Base-by-base conservation (phyloP, 2,797 vertebrate species). In the Falco naumanni region DNA sequence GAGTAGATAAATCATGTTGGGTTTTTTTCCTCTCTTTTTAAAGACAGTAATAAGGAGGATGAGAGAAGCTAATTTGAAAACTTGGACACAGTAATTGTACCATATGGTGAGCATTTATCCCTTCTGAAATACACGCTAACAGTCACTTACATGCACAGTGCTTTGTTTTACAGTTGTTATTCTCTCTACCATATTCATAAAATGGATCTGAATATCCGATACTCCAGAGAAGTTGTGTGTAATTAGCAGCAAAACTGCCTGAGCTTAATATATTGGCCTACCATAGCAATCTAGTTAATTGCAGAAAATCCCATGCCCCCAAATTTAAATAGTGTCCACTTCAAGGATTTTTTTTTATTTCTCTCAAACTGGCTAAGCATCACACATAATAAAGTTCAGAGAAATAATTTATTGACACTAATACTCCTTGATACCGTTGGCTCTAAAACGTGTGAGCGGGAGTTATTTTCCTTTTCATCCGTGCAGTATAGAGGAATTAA, bases 91-190 rank as follows among this genome's bases (percentile, higher is more conserved):
- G 98, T 98, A 98, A 99, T 98, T 98, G 98, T 98, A 99, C 98
- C 99, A 99, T 99, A 99, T 99, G 99, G 99, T 98, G 98, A 98
- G 98, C 98, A 99, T 99, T 99, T 99, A 99, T 99, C 98, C 98
- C 98, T 98, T 99, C 98, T 99, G 98, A 99, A 99, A 98, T 98
- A 96, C 96, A 98, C 96, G 98, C 99, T 99, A 99, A 99, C 98
- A 98, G 98, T 99, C 98, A 98, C 98, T 99, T 99, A 99, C 98
- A 99, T 98, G 98, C 99, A 99, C 98, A 99, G 98, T 98, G 98
- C 98, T 98, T 98, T 98, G 98, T 98, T 99, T 98, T 98, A 97
- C 98, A 98, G 98, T 98, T 98, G 98, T 98, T 98, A 98, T 98
- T 98, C 97, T 98, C 98, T 96, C 97, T 97, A 97, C 98, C 97